Evolutionary conservation across 2,797 vertebrate genomes (phyloP).

Genomic region (Sylvia borin): DNA sequence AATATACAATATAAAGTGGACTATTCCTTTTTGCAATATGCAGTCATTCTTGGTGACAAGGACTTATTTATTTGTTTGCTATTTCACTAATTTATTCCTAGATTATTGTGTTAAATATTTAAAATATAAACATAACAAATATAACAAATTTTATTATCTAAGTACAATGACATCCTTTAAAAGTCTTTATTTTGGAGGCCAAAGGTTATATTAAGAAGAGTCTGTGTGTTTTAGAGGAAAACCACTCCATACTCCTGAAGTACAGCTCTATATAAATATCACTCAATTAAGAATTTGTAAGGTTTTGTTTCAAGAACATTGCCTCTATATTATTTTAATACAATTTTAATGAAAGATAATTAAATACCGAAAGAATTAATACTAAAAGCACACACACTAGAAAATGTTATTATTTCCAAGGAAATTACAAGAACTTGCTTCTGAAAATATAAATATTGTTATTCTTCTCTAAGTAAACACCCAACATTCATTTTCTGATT

Average conservation of each 20-base stretch:
- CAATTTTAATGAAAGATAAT: background rate
- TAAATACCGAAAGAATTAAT: background rate
- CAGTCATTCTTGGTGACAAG: background rate
- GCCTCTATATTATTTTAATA: background rate
- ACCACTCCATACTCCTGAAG: background rate
- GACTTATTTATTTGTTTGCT: background rate
- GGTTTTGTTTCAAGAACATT: background rate
- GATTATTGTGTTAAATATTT: background rate
- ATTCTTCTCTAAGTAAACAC: conserved; percentile 18
- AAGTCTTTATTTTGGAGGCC: background rate
- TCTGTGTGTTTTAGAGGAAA: background rate
- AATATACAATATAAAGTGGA: background rate
- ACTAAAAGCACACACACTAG: accelerated
- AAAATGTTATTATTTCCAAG: background rate
- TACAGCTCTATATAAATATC: background rate
- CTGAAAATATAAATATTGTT: conserved; percentile 4
- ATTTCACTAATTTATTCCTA: background rate
- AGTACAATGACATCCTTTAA: background rate
- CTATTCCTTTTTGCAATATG: background rate
- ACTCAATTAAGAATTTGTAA: background rate
- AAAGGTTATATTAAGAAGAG: background rate
- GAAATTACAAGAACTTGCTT: background rate
- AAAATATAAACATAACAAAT: background rate
- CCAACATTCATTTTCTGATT: conserved; percentile 4
- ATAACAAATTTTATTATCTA: background rate